Percentiles rank a stretch among this genome's conserved stretches.
Evolutionary conservation across 2,888 invertebrate genomes (phyloP).

Genomic region (Aphodius granarius): DNA sequence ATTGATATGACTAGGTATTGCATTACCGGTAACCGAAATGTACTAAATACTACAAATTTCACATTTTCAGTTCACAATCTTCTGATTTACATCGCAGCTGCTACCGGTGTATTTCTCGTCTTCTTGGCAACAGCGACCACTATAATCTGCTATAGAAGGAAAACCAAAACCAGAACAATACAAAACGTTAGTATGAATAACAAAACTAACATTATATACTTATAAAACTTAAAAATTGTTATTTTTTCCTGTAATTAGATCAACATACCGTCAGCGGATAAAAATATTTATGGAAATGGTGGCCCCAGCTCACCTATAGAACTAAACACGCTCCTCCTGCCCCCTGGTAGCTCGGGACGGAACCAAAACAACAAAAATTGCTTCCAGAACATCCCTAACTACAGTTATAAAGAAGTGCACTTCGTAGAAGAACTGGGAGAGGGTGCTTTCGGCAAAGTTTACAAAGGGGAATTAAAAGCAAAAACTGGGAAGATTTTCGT

Average conservation of each 20-base stretch:
- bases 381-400: conserved; percentile 73
- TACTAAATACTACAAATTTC: background rate
- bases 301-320: conserved; percentile 79
- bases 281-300: conserved; percentile 81
- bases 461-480: conserved; percentile 85
- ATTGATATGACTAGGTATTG: too few relatives aligned
- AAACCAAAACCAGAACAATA: conserved; percentile 64
- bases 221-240: background rate
- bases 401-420: conserved; percentile 79
- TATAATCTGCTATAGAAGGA: conserved; percentile 65
- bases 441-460: conserved; percentile 96
- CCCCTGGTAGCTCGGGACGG: conserved; percentile 55
- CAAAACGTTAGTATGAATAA: conserved; percentile 58
- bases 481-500: conserved; percentile 75
- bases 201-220: background rate
- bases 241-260: conserved; percentile 50
- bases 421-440: conserved; percentile 92
- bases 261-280: conserved; percentile 71
- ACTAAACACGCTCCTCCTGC: conserved; percentile 75
- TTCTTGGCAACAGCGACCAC: conserved; percentile 59
- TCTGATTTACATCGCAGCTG: conserved; percentile 78
- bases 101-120: conserved; percentile 59
- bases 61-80: conserved; percentile 62
- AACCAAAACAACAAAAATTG: conserved; percentile 47
- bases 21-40: background rate